Conservation (phyloP, 2,113 vertebrate genomes). For the Eretmodus cyanostictus region DNA sequence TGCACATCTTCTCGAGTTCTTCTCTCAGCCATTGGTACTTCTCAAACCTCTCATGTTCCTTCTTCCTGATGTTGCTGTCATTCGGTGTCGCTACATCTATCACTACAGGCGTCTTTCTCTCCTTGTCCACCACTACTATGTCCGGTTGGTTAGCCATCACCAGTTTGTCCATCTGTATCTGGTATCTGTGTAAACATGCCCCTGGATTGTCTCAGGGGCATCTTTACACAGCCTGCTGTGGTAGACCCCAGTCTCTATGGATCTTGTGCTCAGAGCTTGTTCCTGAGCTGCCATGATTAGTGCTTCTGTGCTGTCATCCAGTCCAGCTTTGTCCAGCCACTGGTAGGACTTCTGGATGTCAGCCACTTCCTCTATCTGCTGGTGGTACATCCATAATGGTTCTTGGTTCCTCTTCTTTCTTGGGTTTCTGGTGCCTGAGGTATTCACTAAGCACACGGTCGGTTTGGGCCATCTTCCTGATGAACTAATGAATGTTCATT, state of each 20-base stretch:
- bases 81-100: not conserved
- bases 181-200: not conserved
- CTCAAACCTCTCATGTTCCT: not conserved
- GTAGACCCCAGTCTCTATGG: not conserved
- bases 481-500: not conserved
- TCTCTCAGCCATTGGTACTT: not conserved
- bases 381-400: not conserved
- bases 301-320: not conserved
- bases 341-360: not conserved
- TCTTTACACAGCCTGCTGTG: not conserved
- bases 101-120: not conserved
- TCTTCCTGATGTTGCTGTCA: not conserved
- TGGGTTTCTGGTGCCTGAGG: not conserved
- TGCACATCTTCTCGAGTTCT: not conserved
- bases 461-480: not conserved
- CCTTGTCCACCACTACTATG: not conserved
- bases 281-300: not conserved
- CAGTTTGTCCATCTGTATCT: not conserved
- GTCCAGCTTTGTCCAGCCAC: not conserved
- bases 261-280: not conserved
- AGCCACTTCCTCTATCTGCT: not conserved
- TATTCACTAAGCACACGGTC: not conserved
- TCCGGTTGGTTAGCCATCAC: not conserved
- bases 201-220: not conserved
- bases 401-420: not conserved